Base-by-base conservation (phyloP, 53 echinoderm and acorn worm genomes). In the Apostichopus leukothele region DNA sequence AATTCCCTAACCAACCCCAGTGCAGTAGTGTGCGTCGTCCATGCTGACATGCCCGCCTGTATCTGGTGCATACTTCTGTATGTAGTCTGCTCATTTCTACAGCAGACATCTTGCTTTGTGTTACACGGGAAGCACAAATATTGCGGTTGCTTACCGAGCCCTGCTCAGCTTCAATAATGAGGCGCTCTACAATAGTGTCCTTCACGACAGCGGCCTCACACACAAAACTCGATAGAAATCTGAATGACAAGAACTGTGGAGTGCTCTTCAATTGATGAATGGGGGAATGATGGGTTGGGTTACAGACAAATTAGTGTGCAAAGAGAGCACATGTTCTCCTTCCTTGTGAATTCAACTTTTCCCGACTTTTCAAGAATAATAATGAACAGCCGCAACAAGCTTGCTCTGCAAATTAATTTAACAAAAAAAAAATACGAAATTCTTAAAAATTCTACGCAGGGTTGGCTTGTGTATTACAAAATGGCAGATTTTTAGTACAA, bases 61-160 rank as follows among this genome's bases (percentile, higher is more conserved):
- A 39, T 39, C 39, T 39, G 39, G 39, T 39, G 39, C 39, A 39
- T 39, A 39, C 39, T 39, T 39, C 39, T 39, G 39, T 39, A 39
- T 39, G 39, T 39, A 39, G 39, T 39, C 39, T 39, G 39, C 39
- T 39, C 39, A 39, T 39, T 63, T 63, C 63, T 13, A 63, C 63
- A 63, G 12, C 79, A 79, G 79, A 51, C 79, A 79, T 79, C 53
- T 79, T 79, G 79, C 79, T 79, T 79, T 79, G 79, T 79, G 79
- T 79, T 39, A 39, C 39, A 79, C 6, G 54, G 79, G 79, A 79
- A 79, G 79, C 79, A 79, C 79, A 79, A 63, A 79, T 79, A 79
- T 79, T 79, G 79, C 51, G 53, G 79, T 79, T 79, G 18, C 79
- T 79, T 12, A 8, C 78, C 51, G 20, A 19, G 79, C 51, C 19